Base-by-base conservation (phyloP, 2,797 vertebrate species). In the Podarcis lilfordi region DNA sequence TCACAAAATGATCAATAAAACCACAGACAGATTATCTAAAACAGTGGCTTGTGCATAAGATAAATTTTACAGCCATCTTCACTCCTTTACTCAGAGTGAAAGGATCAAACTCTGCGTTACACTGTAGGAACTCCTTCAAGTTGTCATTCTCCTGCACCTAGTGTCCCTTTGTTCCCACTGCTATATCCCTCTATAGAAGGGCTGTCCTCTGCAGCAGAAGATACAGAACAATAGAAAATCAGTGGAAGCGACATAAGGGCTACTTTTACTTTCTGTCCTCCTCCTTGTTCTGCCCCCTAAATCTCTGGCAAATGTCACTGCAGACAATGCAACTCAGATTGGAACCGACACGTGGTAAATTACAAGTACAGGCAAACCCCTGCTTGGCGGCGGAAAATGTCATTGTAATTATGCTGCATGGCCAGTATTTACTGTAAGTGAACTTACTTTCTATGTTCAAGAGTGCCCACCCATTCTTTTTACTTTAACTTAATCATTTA, bases 221-320 rank as follows among this genome's bases (percentile, higher is more conserved):
- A 88, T 84, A 87, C 87, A 32, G 81, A 79, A 87, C 76, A 85
- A 90, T 61, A 84, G 90, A 85, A 90, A 91, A 87, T 71, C 86
- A 71, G 23, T 0, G 0, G 23, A 88, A 88, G 40, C 23, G 15
- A 50, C 37, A 7, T 8, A 79, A 59, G 66, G 66, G 50, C 74
- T 79, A 86, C 76, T 79, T 86, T 69, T 55, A 71, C 74, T 79
- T 88, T 80, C 37, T 35, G 66, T 74, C 76, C 37, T 64, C 80
- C 76, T 88, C 82, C 87, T 88, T 43, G 55, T 50, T 80, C 82
- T 74, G 37, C 29, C 76, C 50, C 76, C 64, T 88, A 84, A 88
- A 84, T 74, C 66, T 88, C 87, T 85, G 82, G 50, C 88, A 92
- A 91, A 91, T 87, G 90, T 89, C 91, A 89, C 91, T 95, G 93